Percentiles rank a stretch among this genome's conserved stretches.
phyloP scores from a whole-genome alignment of 1,140 invertebrate genomes.

The Euschistus heros region DNA sequence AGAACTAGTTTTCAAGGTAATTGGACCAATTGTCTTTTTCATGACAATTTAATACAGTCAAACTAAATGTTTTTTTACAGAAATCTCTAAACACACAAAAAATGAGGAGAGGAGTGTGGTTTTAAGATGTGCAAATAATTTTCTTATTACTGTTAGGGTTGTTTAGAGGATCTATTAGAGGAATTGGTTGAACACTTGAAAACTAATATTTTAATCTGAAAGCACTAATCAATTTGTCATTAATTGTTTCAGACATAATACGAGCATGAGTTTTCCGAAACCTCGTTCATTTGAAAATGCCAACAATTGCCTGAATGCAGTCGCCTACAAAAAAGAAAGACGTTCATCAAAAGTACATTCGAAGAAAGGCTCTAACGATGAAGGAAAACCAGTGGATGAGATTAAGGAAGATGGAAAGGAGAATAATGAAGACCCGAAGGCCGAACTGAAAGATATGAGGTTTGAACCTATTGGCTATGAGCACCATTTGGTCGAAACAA shows the following conservation, averaged over 20 bases:
- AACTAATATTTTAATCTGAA: too few relatives aligned
- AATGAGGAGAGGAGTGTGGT: too few relatives aligned
- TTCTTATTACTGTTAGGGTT: too few relatives aligned
- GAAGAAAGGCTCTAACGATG: constrained; percentile 24
- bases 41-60: too few relatives aligned
- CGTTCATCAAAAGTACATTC: background rate
- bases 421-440: constrained; percentile 9
- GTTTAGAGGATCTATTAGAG: too few relatives aligned
- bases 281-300: background rate
- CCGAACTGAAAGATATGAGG: constrained; percentile 29
- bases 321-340: background rate
- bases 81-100: too few relatives aligned
- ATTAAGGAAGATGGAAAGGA: constrained; percentile 20
- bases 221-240: too few relatives aligned
- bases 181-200: too few relatives aligned
- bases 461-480: constrained; percentile 68
- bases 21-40: too few relatives aligned
- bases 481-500: constrained; percentile 62
- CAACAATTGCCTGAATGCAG: background rate
- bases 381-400: constrained; percentile 18
- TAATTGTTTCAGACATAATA: background rate
- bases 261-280: background rate
- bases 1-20: too few relatives aligned
- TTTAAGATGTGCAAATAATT: too few relatives aligned
- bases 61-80: too few relatives aligned